Evolutionary conservation across 2,797 vertebrate species (phyloP).

Genomic region (Chelmon rostratus): DNA sequence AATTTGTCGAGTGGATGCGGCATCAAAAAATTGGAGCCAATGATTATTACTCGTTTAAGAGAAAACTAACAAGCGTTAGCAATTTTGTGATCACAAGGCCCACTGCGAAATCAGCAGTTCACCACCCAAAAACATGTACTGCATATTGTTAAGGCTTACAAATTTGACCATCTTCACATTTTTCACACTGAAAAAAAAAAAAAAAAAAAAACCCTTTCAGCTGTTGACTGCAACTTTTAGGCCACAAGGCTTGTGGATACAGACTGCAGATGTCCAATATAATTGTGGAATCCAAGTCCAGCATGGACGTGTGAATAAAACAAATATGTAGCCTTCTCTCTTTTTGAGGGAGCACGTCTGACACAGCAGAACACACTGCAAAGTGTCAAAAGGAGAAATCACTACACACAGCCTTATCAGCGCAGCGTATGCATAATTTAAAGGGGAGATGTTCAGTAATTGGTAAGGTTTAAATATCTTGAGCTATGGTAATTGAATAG

Average conservation of each 20-base stretch:
- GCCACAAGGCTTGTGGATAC: background rate
- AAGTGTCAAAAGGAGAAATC: constrained; percentile 84
- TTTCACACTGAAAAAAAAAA: constrained; percentile 10
- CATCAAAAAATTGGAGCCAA: constrained; percentile 65
- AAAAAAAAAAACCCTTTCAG: background rate
- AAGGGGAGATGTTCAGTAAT: constrained; percentile 88
- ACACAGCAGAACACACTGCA: constrained; percentile 73
- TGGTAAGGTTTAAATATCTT: constrained; percentile 89
- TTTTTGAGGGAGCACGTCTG: constrained; percentile 52
- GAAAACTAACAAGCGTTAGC: constrained; percentile 44
- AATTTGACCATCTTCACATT: constrained; percentile 24
- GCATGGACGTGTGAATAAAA: constrained; percentile 36
- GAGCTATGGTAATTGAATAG: constrained; percentile 89
- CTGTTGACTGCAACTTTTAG: constrained; percentile 17
- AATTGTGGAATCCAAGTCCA: constrained; percentile 21
- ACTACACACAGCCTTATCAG: constrained; percentile 83
- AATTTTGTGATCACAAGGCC: constrained; percentile 35
- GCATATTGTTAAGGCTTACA: constrained; percentile 24
- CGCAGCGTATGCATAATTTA: constrained; percentile 87
- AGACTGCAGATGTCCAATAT: constrained; percentile 21
- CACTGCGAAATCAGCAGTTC: constrained; percentile 51
- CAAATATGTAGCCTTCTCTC: constrained; percentile 46
- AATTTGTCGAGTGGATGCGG: constrained; percentile 64
- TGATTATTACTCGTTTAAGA: constrained; percentile 64
- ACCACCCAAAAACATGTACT: constrained; percentile 3